A percentile compares a stretch with the other conserved stretches of the same genome.
Conservation (phyloP, 2,888 invertebrate species). For the Tachina fera region DNA sequence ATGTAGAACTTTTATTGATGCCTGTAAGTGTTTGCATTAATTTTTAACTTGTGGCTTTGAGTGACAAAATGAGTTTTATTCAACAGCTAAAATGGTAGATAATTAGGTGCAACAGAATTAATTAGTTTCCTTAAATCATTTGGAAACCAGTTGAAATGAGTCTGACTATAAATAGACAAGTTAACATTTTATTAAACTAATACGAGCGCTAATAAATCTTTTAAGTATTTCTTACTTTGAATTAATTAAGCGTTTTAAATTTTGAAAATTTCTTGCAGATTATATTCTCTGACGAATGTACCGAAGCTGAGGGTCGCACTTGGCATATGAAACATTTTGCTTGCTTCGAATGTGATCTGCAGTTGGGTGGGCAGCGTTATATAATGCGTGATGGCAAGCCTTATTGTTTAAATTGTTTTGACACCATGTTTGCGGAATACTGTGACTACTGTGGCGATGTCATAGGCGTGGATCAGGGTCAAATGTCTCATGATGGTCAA, state of each 20-base stretch:
- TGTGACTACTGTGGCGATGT: constrained; percentile 98
- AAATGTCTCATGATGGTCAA: constrained; percentile 98
- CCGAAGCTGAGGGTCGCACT: constrained; percentile 98
- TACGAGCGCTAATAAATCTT: neutral
- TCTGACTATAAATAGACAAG: neutral
- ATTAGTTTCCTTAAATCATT: constrained; percentile 23
- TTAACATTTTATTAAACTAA: neutral
- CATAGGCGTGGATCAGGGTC: constrained; percentile 98
- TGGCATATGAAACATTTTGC: constrained; percentile 99
- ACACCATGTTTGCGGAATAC: constrained; percentile 97
- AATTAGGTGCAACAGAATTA: constrained; percentile 50
- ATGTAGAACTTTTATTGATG: neutral
- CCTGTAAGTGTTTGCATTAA: constrained; percentile 3
- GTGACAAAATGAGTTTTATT: constrained; percentile 7
- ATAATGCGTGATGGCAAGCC: constrained; percentile 98
- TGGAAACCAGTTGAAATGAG: constrained; percentile 8
- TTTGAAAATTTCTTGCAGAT: constrained; percentile 86
- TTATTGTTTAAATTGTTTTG: constrained; percentile 97
- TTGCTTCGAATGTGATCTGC: constrained; percentile 96
- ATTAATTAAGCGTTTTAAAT: neutral
- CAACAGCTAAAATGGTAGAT: constrained; percentile 26
- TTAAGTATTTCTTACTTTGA: neutral
- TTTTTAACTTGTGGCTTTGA: neutral
- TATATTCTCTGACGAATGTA: constrained; percentile 99
- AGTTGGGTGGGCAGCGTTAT: constrained; percentile 98